Evolutionary conservation across 2,113 vertebrate species (phyloP), one percentile per base, ranked within the genome.

Genomic region (Indri indri): DNA sequence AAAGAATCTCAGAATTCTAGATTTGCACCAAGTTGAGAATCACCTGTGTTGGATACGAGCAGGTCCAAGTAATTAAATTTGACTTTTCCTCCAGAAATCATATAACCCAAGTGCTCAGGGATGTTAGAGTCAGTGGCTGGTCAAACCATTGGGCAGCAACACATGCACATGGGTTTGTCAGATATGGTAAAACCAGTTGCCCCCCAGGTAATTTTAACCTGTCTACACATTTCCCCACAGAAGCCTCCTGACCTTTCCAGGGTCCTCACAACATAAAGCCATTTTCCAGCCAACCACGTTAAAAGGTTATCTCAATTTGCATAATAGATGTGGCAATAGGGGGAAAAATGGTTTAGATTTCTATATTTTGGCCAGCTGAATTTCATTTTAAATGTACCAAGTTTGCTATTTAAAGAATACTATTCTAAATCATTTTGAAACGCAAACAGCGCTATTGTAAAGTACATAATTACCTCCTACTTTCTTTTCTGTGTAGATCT

Each of bases 351-450:
- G 6, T 14, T 85, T 81, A 54, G 32, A 92, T 57, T 79, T 88
- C 52, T n/a, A 32, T 63, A 79, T 68, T 81, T 88, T 59, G 80
- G 42, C 32, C 85, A 86, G 11, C 8, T 42, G n/a, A 91, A 77
- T 82, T 87, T 25, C 59, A 70, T 52, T 74, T 97, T 70, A 54
- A 77, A 27, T 70, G 47, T 27, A 63, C 70, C 85, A 65, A 82
- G 65, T 93, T 85, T 81, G 54, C n/a, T 63, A 70, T 68, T 66
- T 61, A 50, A 73, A 79, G 4, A 73, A 93, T 45, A 90, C 80
- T 90, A 87, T 59, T 76, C 47, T 88, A 71, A 89, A 71, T 89
- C 12, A 84, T 71, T 92, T 83, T 37, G 63, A 85, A 77, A 77
- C 47, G 4, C 27, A 83, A 94, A 86, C 8, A 74, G 45, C 16